Base-by-base conservation (phyloP, 2,113 vertebrate species). In the Macquaria australasica region DNA sequence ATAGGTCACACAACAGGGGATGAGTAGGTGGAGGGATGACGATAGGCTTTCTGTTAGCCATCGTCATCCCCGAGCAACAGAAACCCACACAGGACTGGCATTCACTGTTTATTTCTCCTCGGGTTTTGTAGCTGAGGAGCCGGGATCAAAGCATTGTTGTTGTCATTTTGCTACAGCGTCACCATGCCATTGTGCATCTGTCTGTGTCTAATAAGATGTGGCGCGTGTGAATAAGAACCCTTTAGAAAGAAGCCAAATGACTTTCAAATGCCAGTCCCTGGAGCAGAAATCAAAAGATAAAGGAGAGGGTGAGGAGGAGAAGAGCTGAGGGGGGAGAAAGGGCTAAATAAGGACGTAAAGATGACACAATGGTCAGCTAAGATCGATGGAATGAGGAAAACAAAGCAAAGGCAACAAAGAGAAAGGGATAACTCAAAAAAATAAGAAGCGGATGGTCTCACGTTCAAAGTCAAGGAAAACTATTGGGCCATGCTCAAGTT, bases 391-490 rank as follows among this genome's bases (percentile, higher is more conserved):
- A 86, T 83, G 82, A 76, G 63, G 70, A 85, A 88, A 87, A 75
- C 67, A 77, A 90, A 88, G 86, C 84, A 70, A 73, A 93, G 79
- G 91, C 93, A 93, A 87, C 84, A 53, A 69, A 92, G 77, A 92
- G 71, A 90, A 92, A 92, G 85, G 84, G 72, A 89, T 45, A 94
- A 92, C 81, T 92, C 18, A 92, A 92, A 93, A 93, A 94, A 94
- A 95, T 91, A 95, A 96, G 90, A 96, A 97, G 95, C 93, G 89
- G 92, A 96, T 96, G 96, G 96, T 97, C 97, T 98, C 97, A 98
- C 97, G 96, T 98, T 98, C 97, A 98, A 98, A 98, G 97, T 97
- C 97, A 98, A 98, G 97, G 97, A 97, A 97, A 98, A 98, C 96
- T 96, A 97, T 98, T 96, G 96, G 97, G 96, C 97, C 97, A 97